Conservation (phyloP, 2,888 invertebrate species). For the Cryptus armator region DNA sequence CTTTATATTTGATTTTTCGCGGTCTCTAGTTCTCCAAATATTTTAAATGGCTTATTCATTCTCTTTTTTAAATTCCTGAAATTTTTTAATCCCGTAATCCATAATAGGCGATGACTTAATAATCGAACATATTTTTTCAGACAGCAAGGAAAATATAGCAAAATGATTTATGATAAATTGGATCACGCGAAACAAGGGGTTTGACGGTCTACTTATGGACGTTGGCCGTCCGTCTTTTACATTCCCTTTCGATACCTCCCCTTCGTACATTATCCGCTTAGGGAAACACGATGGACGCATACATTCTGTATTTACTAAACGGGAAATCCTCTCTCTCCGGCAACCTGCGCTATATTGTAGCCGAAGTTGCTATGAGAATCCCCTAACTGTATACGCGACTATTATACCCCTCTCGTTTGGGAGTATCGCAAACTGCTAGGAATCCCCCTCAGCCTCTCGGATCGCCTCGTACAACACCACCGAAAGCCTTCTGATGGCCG, state of each 20-base stretch:
- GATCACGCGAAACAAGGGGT: neutral
- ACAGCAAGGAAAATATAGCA: neutral
- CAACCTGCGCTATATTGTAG: neutral
- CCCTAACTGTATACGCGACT: slow-evolving; percentile 23
- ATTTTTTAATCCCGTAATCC: too few species aligned
- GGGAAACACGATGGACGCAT: slow-evolving; percentile 20
- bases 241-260: neutral
- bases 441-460: neutral
- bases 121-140: too few species aligned
- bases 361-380: slow-evolving; percentile 36
- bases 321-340: neutral
- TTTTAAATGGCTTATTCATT: too few species aligned
- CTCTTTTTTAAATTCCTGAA: too few species aligned
- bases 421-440: slow-evolving; percentile 27
- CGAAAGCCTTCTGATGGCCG: slow-evolving; percentile 66
- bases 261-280: slow-evolving; percentile 24
- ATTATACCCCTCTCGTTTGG: slow-evolving; percentile 26
- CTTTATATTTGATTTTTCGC: too few species aligned
- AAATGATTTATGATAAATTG: neutral
- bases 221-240: neutral
- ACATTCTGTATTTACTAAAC: slow-evolving; percentile 1
- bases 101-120: too few species aligned
- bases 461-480: slow-evolving; percentile 10
- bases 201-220: neutral
- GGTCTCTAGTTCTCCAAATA: too few species aligned